A percentile compares a stretch with the other conserved stretches of the same genome.
Evolutionary conservation across 2,797 vertebrate species (phyloP).

Genomic region (Squalus acanthias): DNA sequence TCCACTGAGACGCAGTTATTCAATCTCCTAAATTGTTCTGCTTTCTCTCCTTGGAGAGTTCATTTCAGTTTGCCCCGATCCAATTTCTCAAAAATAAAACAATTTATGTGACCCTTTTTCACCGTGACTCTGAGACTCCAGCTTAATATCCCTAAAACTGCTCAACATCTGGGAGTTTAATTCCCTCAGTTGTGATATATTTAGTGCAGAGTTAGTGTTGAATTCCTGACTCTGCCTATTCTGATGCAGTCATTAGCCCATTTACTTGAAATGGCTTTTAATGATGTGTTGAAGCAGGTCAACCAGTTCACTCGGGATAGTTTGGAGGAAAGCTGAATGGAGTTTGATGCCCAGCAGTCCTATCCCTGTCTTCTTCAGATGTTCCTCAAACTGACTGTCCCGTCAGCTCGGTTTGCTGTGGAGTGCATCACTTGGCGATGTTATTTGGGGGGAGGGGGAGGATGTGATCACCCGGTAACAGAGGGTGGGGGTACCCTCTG

Average conservation of each 20-base stretch:
- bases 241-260: background rate
- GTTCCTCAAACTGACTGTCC: background rate
- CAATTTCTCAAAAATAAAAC: background rate
- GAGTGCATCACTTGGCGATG: background rate
- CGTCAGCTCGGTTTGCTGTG: background rate
- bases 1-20: background rate
- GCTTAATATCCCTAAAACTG: background rate
- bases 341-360: background rate
- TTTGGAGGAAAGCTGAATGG: background rate
- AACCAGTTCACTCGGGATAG: background rate
- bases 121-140: background rate
- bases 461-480: background rate
- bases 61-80: background rate
- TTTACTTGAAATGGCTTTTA: background rate
- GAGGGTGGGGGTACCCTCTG: background rate
- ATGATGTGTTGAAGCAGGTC: background rate
- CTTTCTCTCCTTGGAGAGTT: background rate
- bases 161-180: background rate
- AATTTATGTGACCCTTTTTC: background rate
- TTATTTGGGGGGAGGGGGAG: background rate
- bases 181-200: conserved; percentile 16
- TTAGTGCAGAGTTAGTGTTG: background rate
- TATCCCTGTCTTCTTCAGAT: background rate
- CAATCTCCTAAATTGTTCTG: background rate
- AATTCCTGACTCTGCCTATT: background rate